Evolutionary conservation across 1,140 invertebrate genomes (phyloP).

Genomic region (Tetramorium simillimum): DNA sequence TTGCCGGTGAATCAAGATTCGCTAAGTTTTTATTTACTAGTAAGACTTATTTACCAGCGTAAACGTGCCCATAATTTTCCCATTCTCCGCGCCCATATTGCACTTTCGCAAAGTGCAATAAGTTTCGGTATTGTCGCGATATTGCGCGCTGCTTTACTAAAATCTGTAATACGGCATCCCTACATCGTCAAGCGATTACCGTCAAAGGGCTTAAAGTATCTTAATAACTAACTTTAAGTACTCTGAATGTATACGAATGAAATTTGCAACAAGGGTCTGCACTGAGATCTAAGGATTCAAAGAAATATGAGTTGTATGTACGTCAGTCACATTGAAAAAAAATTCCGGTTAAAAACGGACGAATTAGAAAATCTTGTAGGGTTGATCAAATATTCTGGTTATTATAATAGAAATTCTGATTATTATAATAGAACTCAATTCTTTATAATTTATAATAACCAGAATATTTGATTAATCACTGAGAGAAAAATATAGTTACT

Average conservation of each 20-base stretch:
- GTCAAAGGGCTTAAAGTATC: not conserved
- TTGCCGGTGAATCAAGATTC: slow-evolving; percentile 56
- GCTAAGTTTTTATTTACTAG: slow-evolving; percentile 45
- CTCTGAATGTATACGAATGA: not conserved
- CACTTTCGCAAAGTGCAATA: slow-evolving; percentile 22
- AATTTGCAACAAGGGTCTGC: not conserved
- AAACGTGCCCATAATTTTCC: slow-evolving; percentile 53
- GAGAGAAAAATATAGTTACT: too few relatives aligned
- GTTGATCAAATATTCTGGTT: too few relatives aligned
- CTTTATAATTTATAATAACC: too few relatives aligned
- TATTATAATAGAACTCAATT: too few relatives aligned
- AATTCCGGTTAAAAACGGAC: too few relatives aligned
- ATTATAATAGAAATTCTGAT: too few relatives aligned
- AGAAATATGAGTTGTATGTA: not conserved
- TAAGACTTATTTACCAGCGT: slow-evolving; percentile 47
- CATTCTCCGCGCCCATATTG: slow-evolving; percentile 38
- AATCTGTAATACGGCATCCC: not conserved
- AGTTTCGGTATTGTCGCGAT: slow-evolving; percentile 3
- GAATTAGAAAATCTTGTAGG: too few relatives aligned
- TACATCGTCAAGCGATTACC: not conserved
- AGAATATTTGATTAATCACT: too few relatives aligned
- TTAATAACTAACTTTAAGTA: not conserved
- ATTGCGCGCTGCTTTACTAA: not conserved
- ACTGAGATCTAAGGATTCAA: not conserved
- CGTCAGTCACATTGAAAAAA: too few relatives aligned